These are phyloP conservation scores for Mus minutoides DNA, from an alignment of 2,797 vertebrate genomes.

Conservation along the genomic window DNA sequence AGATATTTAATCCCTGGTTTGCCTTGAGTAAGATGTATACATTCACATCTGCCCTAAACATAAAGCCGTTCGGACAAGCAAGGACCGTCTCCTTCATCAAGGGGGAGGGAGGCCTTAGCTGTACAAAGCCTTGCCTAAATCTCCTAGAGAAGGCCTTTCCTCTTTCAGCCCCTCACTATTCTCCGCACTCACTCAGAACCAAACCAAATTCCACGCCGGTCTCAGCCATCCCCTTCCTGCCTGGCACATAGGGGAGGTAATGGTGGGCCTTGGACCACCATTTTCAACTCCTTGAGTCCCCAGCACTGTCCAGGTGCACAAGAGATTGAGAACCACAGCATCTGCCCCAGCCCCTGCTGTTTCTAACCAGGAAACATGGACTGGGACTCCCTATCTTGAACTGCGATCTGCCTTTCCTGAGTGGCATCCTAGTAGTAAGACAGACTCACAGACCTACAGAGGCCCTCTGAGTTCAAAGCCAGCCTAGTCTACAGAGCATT, in stretches of 20 bases:
- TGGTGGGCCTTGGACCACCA: not conserved
- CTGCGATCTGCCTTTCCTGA: not conserved
- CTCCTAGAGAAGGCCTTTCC: not conserved
- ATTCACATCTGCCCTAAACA: not conserved
- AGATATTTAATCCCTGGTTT: not conserved
- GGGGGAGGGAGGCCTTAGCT: not conserved
- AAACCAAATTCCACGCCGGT: not conserved
- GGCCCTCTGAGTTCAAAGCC: not conserved
- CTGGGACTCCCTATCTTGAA: not conserved
- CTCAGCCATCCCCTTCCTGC: not conserved
- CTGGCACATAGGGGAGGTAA: not conserved
- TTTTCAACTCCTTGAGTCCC: not conserved
- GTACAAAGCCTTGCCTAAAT: not conserved
- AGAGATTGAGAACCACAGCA: not conserved
- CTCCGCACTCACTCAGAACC: not conserved
- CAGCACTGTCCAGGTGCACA: not conserved
- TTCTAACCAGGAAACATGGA: too few species aligned
- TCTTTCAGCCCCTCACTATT: not conserved
- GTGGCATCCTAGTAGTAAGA: not conserved
- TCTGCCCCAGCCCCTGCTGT: too few species aligned
- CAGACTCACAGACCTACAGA: not conserved
- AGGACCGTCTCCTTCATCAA: too few species aligned
- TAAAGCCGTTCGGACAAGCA: not conserved
- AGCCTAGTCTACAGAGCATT: not conserved
- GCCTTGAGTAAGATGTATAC: not conserved